Base-by-base conservation (phyloP, 2,888 invertebrate genomes). In the Fragum fragum region DNA sequence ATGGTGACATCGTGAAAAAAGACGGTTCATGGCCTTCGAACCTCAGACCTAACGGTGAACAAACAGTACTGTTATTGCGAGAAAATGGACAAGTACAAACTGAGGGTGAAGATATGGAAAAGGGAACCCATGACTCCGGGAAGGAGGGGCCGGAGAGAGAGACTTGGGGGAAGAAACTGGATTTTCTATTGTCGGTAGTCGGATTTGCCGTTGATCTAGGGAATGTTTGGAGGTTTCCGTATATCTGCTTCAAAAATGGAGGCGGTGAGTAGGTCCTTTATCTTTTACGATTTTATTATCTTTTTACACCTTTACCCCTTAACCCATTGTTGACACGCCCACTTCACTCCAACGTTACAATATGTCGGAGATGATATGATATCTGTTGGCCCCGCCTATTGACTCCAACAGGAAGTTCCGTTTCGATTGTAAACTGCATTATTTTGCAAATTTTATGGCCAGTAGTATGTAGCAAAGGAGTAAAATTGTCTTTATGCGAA, bases 181-280 rank as follows among this genome's bases (percentile, higher is more conserved):
- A 99, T 96, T 99, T 99, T 95, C 96, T 99, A 93, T 96, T 99
- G 90, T 98, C 98, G 74, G 98, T 99, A 95, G 98, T 98, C 95
- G 99, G 99, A 92, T 99, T 99, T 95, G 98, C 99, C 87, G 99
- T 99, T 93, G 98, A 99, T 93, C 96, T 99, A 93, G 98, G 98
- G 91, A 98, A 98, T 94, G 98, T 98, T 26, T 98, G 98, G 98
- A 96, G 98, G 94, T 92, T 98, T 97, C 95, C 98, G 82, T 98
- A 98, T 95, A 97, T 98, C 95, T 98, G 98, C 95, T 98, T 98
- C 95, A 97, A 97, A 94, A 98, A 98, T 94, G 98, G 98, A 75
- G 98, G 98, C 94, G 98, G 98, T 98, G 94, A 97, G 97, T 79
- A 21, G n/a, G n/a, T n/a, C n/a, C n/a, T n/a, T n/a, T n/a, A n/a